Base-by-base conservation (phyloP, 2,113 vertebrate species). In the Morone chrysops region DNA sequence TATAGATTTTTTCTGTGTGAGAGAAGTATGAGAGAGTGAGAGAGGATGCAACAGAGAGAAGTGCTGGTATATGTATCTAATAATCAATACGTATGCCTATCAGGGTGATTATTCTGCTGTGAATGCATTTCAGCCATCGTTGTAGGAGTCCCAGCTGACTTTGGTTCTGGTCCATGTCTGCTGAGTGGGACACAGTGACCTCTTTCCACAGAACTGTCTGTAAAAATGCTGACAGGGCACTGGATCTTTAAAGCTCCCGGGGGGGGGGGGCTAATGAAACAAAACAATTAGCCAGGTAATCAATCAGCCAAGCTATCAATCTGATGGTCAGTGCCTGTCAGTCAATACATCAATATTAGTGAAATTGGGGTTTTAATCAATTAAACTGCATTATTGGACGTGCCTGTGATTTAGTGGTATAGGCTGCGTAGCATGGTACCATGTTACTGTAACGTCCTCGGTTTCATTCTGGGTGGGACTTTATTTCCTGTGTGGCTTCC, bases 211-310 rank as follows among this genome's bases (percentile, higher is more conserved):
- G 48, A 81, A 66, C 56, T 61, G 81, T 83, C 76, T 22, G 45
- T 17, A 54, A 70, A 82, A 85, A 56, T 82, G 80, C 81, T 82
- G 81, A 90, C 70, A 18, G 1, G 41, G 71, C 79, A 51, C 2
- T 45, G 43, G 20, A 45, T 62, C 51, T 45, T 56, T 74, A 63
- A 77, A 83, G 31, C 43, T 67, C 59, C 65, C 81, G 25, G 8
- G 1, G 9, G 59, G 43, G 62, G 13, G 0, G 16, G 73, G 76
- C 83, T 88, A 91, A 89, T 83, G 79, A 87, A 70, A 73, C 6
- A 71, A 85, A 84, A 12, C 54, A 87, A 70, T 90, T 75, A 73
- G 31, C 41, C 12, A 73, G 63, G 20, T 61, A 80, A 87, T 91
- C 73, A 80, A 85, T 93, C 59, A 54, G 14, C 36, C 12, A 13